These are phyloP conservation scores for Antigone vipio DNA, from an alignment of 2,113 vertebrate genomes.

Conservation along the genomic window DNA sequence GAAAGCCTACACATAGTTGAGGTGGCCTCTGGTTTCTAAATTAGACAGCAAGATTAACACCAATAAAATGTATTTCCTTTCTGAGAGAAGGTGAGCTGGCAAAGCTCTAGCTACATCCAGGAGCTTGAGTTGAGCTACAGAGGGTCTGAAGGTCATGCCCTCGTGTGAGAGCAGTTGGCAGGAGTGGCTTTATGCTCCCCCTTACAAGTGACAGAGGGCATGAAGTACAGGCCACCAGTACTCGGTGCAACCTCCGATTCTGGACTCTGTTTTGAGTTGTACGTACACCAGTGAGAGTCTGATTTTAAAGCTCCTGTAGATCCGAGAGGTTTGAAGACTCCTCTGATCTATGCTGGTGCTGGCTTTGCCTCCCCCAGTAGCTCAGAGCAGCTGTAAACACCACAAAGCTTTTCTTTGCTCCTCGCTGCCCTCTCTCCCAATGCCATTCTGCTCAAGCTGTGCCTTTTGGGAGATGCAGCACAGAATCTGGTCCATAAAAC, in stretches of 20 bases:
- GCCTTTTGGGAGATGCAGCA: neutral
- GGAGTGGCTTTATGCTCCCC: neutral
- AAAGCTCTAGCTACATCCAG: neutral
- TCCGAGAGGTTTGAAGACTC: neutral
- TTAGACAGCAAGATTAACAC: slow-evolving; percentile 8
- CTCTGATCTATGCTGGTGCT: neutral
- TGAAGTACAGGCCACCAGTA: neutral
- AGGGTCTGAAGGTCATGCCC: neutral
- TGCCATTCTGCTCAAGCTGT: neutral
- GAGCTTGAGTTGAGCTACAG: neutral
- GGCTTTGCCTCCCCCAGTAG: neutral
- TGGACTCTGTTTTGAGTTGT: neutral
- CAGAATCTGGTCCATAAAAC: neutral
- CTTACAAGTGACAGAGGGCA: neutral
- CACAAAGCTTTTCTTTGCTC: neutral
- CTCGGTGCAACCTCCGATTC: accelerated
- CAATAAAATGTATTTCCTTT: slow-evolving; percentile 37
- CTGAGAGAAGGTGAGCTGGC: neutral
- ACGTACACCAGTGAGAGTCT: neutral
- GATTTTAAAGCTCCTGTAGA: neutral
- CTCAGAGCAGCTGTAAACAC: neutral
- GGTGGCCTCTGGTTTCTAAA: slow-evolving; percentile 34
- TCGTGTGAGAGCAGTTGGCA: neutral
- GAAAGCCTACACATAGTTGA: slow-evolving; percentile 37
- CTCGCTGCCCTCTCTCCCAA: neutral